Conservation (phyloP, 2,888 invertebrate species). For the Diarsia mendica region DNA sequence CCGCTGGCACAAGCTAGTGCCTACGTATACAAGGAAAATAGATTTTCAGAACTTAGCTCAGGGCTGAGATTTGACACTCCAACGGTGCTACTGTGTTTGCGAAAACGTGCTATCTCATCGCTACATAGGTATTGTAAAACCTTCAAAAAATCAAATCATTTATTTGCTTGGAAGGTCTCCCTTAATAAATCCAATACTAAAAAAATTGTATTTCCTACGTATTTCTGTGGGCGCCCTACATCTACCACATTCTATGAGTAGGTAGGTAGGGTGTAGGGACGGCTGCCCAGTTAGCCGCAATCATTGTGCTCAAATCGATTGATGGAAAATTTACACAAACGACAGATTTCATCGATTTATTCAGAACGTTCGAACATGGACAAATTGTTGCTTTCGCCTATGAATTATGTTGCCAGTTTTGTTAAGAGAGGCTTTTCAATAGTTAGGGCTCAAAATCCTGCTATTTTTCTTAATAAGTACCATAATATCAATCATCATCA, state of each 20-base stretch:
- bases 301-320: constrained; percentile 38
- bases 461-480: not conserved
- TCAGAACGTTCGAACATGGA: constrained; percentile 9
- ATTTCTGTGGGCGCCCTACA: not conserved
- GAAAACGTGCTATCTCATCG: not conserved
- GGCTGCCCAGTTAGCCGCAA: constrained; percentile 1
- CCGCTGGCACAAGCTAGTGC: not conserved
- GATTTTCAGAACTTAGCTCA: not conserved
- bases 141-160: too few relatives aligned
- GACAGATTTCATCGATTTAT: constrained; percentile 27
- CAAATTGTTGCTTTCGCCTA: not conserved
- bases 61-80: not conserved
- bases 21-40: not conserved
- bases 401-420: not conserved
- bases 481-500: too few relatives aligned
- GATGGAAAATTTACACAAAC: constrained; percentile 36
- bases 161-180: not conserved
- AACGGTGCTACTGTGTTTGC: not conserved
- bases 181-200: not conserved
- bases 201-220: not conserved
- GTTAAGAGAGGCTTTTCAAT: not conserved
- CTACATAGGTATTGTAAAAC: not conserved
- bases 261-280: not conserved
- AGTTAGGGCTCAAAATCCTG: not conserved
- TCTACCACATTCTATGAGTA: not conserved